phyloP scores from a whole-genome alignment of 2,888 invertebrate genomes.

The Autographa pulchrina region DNA sequence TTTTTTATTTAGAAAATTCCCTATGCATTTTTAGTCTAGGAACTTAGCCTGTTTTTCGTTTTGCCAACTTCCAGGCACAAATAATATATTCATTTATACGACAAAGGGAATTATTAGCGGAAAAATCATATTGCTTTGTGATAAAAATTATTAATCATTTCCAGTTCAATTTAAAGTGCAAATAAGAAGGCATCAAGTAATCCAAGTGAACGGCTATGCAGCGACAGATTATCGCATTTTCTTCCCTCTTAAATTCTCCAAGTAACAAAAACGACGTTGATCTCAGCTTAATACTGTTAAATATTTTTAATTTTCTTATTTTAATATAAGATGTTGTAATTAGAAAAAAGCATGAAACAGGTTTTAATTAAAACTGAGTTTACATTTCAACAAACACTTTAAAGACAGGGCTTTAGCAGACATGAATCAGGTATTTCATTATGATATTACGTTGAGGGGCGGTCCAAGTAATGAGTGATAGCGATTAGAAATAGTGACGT shows the following conservation, averaged over 20 bases:
- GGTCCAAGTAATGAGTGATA: constrained; percentile 39
- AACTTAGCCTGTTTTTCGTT: too few species aligned
- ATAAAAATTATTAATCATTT: neutral
- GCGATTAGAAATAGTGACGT: constrained; percentile 8
- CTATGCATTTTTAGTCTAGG: too few species aligned
- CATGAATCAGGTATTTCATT: constrained; percentile 70
- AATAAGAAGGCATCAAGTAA: neutral
- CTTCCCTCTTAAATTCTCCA: neutral
- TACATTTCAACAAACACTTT: constrained; percentile 67
- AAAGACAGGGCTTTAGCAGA: constrained; percentile 64
- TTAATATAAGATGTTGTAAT: constrained; percentile 36
- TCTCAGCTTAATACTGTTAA: constrained; percentile 17
- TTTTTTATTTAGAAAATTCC: too few species aligned
- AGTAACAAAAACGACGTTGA: constrained; percentile 18
- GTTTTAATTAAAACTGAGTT: constrained; percentile 69
- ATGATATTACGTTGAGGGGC: constrained; percentile 55
- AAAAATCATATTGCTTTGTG: too few species aligned
- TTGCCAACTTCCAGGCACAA: too few species aligned
- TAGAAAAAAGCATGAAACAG: constrained; percentile 25
- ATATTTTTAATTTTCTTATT: constrained; percentile 19
- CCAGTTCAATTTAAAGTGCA: neutral
- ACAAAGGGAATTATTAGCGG: too few species aligned
- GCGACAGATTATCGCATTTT: constrained; percentile 11
- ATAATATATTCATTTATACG: too few species aligned
- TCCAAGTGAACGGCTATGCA: neutral